phyloP scores from a whole-genome alignment of 1,140 invertebrate species.

The Pissodes strobi region DNA sequence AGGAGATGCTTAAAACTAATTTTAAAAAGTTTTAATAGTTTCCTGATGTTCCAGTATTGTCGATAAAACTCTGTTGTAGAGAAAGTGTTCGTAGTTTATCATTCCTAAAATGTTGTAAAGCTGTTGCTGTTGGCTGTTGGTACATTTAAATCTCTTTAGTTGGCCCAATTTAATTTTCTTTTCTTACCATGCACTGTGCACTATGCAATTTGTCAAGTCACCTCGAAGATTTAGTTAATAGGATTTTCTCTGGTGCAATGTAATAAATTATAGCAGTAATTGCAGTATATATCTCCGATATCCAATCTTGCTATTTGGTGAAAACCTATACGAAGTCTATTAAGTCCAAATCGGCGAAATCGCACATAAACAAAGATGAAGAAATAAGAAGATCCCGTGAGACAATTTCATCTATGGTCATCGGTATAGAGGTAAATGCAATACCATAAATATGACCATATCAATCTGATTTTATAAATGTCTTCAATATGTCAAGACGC shows the following conservation, averaged over 20 bases:
- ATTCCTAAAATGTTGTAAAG: no score
- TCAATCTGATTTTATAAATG: slow-evolving; percentile 35
- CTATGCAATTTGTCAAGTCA: slow-evolving; percentile 1
- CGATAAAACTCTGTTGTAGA: no score
- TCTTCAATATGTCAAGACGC: slow-evolving; percentile 37
- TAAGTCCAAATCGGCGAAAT: slow-evolving; percentile 11
- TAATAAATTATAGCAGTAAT: slow-evolving; percentile 17
- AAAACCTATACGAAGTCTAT: slow-evolving; percentile 20
- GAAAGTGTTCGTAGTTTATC: no score
- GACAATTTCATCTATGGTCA: slow-evolving; percentile 28
- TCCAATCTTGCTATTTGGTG: slow-evolving; percentile 1
- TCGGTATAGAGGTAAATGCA: slow-evolving; percentile 1
- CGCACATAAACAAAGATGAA: slow-evolving; percentile 23
- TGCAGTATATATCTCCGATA: slow-evolving; percentile 6
- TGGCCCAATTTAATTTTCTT: no score
- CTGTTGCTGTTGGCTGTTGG: no score
- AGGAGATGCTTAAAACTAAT: no score
- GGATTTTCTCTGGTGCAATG: slow-evolving; percentile 8
- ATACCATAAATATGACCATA: slow-evolving; percentile 23
- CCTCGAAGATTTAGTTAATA: slow-evolving; percentile 4
- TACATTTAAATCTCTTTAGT: no score
- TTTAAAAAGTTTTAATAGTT: no score
- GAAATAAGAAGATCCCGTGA: slow-evolving; percentile 29
- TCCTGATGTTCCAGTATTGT: no score
- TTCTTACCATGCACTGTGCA: neutral